A percentile compares a stretch with the other conserved stretches of the same genome.
These are phyloP conservation scores for Rhyacophila brunnea DNA, from an alignment of 1,140 invertebrate genomes.

Conservation along the genomic window DNA sequence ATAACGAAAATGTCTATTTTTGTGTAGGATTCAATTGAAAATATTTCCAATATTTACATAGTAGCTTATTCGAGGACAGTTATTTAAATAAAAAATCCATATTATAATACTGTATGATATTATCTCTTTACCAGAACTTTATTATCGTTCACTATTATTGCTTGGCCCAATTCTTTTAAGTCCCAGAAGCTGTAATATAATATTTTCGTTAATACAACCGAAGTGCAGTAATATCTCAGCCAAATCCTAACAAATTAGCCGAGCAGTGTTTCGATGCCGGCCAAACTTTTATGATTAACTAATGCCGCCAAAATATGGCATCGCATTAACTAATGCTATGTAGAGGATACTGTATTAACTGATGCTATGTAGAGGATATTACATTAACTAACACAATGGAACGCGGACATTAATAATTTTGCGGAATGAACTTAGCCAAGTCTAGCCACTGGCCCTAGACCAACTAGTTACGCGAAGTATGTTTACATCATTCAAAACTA, in stretches of 20 bases:
- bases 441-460: slow-evolving; percentile 18
- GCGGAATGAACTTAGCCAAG: slow-evolving; percentile 21
- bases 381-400: slow-evolving; percentile 31
- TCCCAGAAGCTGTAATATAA: too few relatives aligned
- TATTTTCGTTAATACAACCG: too few relatives aligned
- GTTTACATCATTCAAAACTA: slow-evolving; percentile 4
- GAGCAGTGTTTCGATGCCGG: slow-evolving; percentile 1
- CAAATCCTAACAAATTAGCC: slow-evolving; percentile 30
- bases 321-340: too few relatives aligned
- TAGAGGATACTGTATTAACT: slow-evolving; percentile 22
- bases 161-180: too few relatives aligned
- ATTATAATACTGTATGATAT: too few relatives aligned
- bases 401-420: slow-evolving; percentile 28
- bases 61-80: too few relatives aligned
- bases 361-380: neutral
- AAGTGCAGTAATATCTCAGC: slow-evolving; percentile 8
- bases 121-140: too few relatives aligned
- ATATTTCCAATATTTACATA: too few relatives aligned
- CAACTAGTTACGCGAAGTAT: slow-evolving; percentile 1
- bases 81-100: too few relatives aligned
- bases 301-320: slow-evolving; percentile 23
- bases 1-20: too few relatives aligned
- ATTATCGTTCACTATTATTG: too few relatives aligned
- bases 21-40: too few relatives aligned
- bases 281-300: slow-evolving; percentile 33